Evolutionary conservation across 2,888 invertebrate genomes (phyloP).

Genomic region (Oligia latruncula): DNA sequence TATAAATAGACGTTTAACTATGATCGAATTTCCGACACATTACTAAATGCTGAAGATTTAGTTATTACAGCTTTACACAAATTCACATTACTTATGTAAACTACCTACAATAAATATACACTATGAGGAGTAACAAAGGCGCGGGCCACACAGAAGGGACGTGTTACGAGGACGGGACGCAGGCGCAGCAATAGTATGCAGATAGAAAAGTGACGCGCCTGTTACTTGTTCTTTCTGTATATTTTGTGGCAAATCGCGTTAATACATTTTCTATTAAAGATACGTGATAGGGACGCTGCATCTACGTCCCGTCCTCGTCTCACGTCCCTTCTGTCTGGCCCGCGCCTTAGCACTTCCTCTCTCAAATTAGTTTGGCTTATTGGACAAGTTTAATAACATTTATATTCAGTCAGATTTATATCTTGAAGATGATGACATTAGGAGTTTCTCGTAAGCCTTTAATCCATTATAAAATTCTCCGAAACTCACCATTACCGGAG

Average conservation of each 20-base stretch:
- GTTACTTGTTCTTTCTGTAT: neutral
- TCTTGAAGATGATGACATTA: constrained; percentile 26
- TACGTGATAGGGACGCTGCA: neutral
- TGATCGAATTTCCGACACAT: neutral
- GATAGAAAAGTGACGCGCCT: neutral
- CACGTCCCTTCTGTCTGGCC: neutral
- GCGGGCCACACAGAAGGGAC: neutral
- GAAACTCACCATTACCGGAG: constrained; percentile 16
- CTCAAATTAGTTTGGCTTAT: neutral
- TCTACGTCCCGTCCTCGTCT: neutral
- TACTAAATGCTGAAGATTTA: neutral
- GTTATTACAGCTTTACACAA: neutral
- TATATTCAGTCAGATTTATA: constrained; percentile 5
- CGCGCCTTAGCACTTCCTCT: neutral
- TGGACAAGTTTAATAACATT: neutral
- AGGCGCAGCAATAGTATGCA: neutral
- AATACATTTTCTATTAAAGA: neutral
- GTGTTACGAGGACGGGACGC: neutral
- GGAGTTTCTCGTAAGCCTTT: constrained; percentile 8
- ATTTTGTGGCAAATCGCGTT: neutral
- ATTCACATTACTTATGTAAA: neutral
- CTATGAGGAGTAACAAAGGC: neutral
- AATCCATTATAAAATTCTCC: constrained; percentile 27
- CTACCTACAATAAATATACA: too few relatives aligned
- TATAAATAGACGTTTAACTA: neutral